Evolutionary conservation across 2,113 vertebrate species (phyloP), one percentile per base, ranked within the genome.

Genomic region (Pongo pygmaeus): DNA sequence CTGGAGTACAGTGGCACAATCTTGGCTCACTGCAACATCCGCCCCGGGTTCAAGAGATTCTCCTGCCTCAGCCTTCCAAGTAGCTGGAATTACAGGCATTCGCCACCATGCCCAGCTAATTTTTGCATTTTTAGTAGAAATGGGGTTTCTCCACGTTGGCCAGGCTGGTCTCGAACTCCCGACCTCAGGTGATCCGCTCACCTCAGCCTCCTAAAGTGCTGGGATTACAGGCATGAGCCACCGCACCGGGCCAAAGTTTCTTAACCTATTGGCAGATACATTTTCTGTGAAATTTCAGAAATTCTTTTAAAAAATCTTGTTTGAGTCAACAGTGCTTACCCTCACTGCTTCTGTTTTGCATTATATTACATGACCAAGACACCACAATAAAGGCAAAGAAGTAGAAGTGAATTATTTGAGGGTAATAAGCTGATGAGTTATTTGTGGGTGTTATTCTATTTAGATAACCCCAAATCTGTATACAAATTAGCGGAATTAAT

Each of bases 381-480:
- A 57, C 18, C 11, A 40, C 14, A n/a, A 0, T 89, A 43, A 61
- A 32, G 22, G 11, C 52, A 93, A 40, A 91, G 52, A 96, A 78
- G 9, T 72, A 25, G 55, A 84, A 55, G 22, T 12, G 12, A 40
- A 35, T 38, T 16, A 5, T 72, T 77, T 78, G 52, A 89, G 70
- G 75, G 57, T 46, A n/a, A 38, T 55, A 61, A 84, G 22, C 13
- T 27, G 27, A 75, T 67, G 22, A 85, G n/a, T 74, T 72, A 23
- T 59, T 96, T 97, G 43, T 89, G 92, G 43, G 27, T 90, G 27
- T 43, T 70, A 46, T 55, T 72, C 86, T 87, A 8, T 57, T 79
- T 95, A 61, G 22, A 43, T 78, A 67, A 32, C 50, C 2, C 50
- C 59, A 79, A 10, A 67, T 89, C 88, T 86, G n/a, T 4, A 30